These are phyloP conservation scores for Oryzaephilus surinamensis DNA, from an alignment of 1,140 invertebrate genomes.

Conservation along the genomic window DNA sequence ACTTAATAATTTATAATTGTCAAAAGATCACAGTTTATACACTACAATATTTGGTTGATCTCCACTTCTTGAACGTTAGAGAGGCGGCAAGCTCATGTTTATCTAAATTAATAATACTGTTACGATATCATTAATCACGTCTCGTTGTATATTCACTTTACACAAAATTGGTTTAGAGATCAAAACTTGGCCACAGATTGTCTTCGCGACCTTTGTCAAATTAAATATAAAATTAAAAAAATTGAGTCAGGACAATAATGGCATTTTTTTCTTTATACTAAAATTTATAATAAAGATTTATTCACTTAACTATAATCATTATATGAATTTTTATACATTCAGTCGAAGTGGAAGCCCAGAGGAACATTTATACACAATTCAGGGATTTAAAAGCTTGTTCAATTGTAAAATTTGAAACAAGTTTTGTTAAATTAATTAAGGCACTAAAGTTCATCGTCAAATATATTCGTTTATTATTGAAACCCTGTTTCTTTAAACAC, in stretches of 20 bases:
- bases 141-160: slow-evolving; percentile 1
- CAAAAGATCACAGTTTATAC: slow-evolving; percentile 12
- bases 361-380: not conserved
- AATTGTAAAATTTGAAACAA: slow-evolving; percentile 6
- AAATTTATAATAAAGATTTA: too few relatives aligned
- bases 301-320: too few relatives aligned
- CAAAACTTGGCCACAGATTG: not conserved
- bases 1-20: slow-evolving; percentile 10
- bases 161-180: slow-evolving; percentile 7
- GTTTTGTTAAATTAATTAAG: slow-evolving; percentile 6
- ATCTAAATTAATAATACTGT: slow-evolving; percentile 14
- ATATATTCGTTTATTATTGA: slow-evolving; percentile 1
- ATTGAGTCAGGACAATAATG: not conserved
- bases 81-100: slow-evolving; percentile 11
- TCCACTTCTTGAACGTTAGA: slow-evolving; percentile 1
- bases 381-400: slow-evolving; percentile 8
- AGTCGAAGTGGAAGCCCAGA: slow-evolving; percentile 8
- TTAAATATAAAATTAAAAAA: too few relatives aligned
- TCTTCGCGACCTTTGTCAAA: too few relatives aligned
- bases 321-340: too few relatives aligned
- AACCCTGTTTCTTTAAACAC: slow-evolving; percentile 5
- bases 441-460: slow-evolving; percentile 8
- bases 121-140: slow-evolving; percentile 11
- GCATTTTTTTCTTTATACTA: not conserved
- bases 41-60: slow-evolving; percentile 9